phyloP scores from a whole-genome alignment of 1,140 invertebrate species.

The Lepidurus arcticus region DNA sequence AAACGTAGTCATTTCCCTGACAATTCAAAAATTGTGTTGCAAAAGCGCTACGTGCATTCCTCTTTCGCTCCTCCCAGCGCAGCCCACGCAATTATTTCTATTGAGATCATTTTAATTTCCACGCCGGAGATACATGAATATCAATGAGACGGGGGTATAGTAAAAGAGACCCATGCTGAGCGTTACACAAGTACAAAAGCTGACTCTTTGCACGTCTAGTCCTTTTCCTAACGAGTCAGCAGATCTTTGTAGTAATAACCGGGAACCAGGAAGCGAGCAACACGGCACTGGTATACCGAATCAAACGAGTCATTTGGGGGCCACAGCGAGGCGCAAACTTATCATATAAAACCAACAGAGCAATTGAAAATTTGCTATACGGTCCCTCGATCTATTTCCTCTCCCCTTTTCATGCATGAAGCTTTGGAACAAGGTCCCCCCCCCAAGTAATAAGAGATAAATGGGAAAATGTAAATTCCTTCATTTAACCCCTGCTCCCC shows the following conservation, averaged over 20 bases:
- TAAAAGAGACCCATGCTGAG: conserved; percentile 1
- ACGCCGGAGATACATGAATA: conserved; percentile 7
- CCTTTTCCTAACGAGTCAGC: neutral
- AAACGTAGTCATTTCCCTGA: no score
- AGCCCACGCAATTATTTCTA: conserved; percentile 6
- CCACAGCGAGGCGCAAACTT: conserved; percentile 17
- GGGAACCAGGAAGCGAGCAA: neutral
- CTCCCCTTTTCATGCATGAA: conserved; percentile 14
- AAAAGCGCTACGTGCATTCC: no score
- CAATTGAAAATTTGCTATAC: neutral
- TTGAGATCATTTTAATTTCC: conserved; percentile 12
- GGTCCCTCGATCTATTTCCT: neutral
- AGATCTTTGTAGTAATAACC: neutral
- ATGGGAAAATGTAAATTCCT: conserved; percentile 12
- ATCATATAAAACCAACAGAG: conserved; percentile 19
- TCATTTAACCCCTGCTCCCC: neutral
- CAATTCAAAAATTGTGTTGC: no score
- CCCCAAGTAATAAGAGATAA: conserved; percentile 11
- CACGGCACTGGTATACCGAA: neutral
- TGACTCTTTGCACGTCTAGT: neutral
- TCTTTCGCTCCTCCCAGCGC: neutral
- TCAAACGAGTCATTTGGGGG: conserved; percentile 21
- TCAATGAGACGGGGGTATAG: neutral
- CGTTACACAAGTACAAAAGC: neutral
- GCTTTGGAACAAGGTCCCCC: neutral